phyloP scores from a whole-genome alignment of 2,113 vertebrate species.

The Rhipidura dahli region DNA sequence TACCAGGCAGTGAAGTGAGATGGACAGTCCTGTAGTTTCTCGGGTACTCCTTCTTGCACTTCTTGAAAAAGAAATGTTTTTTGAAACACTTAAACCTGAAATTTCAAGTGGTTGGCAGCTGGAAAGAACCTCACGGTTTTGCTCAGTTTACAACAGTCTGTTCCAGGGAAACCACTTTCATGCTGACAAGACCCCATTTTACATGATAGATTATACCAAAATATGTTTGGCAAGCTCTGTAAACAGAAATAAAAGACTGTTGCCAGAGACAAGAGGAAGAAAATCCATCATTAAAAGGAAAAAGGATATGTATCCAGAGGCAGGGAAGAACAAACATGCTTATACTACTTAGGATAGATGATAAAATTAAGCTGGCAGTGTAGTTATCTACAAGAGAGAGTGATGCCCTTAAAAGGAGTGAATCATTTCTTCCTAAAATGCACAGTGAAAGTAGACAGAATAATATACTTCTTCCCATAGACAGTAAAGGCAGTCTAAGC shows the following conservation, averaged over 20 bases:
- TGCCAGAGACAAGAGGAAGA: not conserved
- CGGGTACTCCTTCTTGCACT: not conserved
- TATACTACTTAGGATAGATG: not conserved
- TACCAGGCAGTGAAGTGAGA: not conserved
- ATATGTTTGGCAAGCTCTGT: not conserved
- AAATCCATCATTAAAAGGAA: not conserved
- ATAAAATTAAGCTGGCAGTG: not conserved
- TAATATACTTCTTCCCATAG: not conserved
- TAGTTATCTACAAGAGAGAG: not conserved
- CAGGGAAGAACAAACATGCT: not conserved
- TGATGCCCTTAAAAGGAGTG: constrained; percentile 31
- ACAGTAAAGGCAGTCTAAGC: not conserved
- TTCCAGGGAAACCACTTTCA: not conserved
- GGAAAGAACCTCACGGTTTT: not conserved
- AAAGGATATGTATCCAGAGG: not conserved
- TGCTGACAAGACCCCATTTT: not conserved
- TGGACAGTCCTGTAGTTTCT: not conserved
- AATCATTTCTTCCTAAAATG: constrained; percentile 9
- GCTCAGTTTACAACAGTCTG: not conserved
- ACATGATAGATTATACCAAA: not conserved
- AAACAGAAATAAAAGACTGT: not conserved
- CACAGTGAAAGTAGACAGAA: not conserved
- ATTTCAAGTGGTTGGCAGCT: not conserved
- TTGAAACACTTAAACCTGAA: not conserved
- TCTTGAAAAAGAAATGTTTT: not conserved